phyloP scores from a whole-genome alignment of 2,888 invertebrate species.

The Dorcus parallelipipedus region DNA sequence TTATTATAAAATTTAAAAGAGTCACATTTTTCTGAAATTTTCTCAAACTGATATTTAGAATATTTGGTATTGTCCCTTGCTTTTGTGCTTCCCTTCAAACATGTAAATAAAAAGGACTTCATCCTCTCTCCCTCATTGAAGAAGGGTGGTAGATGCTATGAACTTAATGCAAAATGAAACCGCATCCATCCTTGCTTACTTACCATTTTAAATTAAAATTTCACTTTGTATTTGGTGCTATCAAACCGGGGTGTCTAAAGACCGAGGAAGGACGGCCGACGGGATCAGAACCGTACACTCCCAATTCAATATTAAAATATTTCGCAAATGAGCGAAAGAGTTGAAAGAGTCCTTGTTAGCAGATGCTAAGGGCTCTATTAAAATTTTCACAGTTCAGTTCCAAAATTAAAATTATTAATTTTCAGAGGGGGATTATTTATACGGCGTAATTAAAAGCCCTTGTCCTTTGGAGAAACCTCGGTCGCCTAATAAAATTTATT shows the following conservation, averaged over 20 bases:
- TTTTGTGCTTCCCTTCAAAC: too few relatives aligned
- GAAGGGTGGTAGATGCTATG: slow-evolving; percentile 19
- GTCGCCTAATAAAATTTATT: slow-evolving; percentile 5
- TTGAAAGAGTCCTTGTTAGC: slow-evolving; percentile 1
- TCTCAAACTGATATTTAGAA: too few relatives aligned
- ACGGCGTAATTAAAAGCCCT: slow-evolving; percentile 10
- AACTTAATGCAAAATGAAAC: slow-evolving; percentile 37
- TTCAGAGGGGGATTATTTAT: slow-evolving; percentile 10
- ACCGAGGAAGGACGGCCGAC: background rate
- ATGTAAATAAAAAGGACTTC: background rate
- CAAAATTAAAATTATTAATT: slow-evolving; percentile 15
- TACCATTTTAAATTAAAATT: slow-evolving; percentile 46
- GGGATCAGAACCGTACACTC: background rate
- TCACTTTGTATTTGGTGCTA: slow-evolving; percentile 44
- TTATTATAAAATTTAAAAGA: too few relatives aligned
- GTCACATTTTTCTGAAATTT: too few relatives aligned
- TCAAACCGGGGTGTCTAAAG: slow-evolving; percentile 29
- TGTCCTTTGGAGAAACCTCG: background rate
- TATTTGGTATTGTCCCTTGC: too few relatives aligned
- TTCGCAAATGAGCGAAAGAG: background rate
- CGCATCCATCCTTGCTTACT: slow-evolving; percentile 36
- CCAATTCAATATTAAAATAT: background rate
- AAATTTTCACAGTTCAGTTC: slow-evolving; percentile 9
- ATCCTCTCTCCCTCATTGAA: background rate
- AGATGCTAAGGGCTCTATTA: slow-evolving; percentile 7